Evolutionary conservation across 1,140 invertebrate genomes (phyloP).

Genomic region (Eurosta solidaginis): DNA sequence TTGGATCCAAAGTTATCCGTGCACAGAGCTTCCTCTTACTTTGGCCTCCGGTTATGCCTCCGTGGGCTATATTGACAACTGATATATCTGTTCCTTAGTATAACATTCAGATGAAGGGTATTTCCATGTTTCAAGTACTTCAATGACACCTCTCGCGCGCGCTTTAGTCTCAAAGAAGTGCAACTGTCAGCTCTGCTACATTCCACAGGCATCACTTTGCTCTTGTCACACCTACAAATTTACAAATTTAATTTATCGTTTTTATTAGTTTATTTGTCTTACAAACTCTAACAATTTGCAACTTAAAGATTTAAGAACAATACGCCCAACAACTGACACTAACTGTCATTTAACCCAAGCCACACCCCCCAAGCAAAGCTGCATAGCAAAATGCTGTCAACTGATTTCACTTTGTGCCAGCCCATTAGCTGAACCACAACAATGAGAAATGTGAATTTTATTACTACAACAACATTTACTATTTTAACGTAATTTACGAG

Average conservation of each 20-base stretch:
- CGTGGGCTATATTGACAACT: too few species aligned
- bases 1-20: too few species aligned
- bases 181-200: not conserved
- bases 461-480: not conserved
- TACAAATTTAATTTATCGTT: not conserved
- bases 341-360: not conserved
- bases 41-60: too few species aligned
- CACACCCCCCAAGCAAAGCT: not conserved
- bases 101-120: too few species aligned
- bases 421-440: not conserved
- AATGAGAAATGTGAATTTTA: constrained; percentile 13
- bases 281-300: not conserved
- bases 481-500: not conserved
- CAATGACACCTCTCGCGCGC: not conserved
- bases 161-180: not conserved
- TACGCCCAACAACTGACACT: not conserved
- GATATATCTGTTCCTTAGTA: too few species aligned
- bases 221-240: not conserved
- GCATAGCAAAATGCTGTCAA: not conserved
- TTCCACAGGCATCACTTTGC: not conserved
- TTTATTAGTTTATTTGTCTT: not conserved
- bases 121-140: too few species aligned
- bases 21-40: too few species aligned
- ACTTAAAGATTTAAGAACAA: not conserved
- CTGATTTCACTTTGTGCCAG: not conserved